These are phyloP conservation scores for Cichlasoma orientale DNA, from an alignment of 2,797 vertebrate species.

Conservation along the genomic window DNA sequence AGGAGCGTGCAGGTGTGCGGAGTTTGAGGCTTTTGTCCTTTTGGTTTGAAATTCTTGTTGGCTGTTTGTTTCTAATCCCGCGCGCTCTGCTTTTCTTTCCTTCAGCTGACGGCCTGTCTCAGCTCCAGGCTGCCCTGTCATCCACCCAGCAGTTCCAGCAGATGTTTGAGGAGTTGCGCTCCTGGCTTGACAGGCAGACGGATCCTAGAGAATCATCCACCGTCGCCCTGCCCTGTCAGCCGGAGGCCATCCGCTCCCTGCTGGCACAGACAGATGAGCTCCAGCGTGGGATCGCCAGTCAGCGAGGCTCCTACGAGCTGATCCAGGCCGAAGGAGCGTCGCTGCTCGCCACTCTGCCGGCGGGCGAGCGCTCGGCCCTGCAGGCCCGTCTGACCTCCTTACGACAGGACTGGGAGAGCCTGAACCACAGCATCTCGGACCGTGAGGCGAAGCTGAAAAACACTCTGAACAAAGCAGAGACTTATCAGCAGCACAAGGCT, in stretches of 20 bases:
- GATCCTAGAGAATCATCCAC: slow-evolving; percentile 75
- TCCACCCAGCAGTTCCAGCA: slow-evolving; percentile 99
- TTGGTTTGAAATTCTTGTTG: slow-evolving; percentile 13
- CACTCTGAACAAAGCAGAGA: slow-evolving; percentile 88
- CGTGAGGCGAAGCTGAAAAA: slow-evolving; percentile 85
- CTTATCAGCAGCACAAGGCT: slow-evolving; percentile 86
- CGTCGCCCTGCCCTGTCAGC: slow-evolving; percentile 86
- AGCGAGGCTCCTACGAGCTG: slow-evolving; percentile 95
- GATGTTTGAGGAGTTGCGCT: slow-evolving; percentile 94
- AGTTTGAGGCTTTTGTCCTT: background rate
- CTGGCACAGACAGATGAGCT: slow-evolving; percentile 90
- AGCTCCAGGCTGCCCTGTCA: slow-evolving; percentile 92
- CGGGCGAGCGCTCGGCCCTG: slow-evolving; percentile 86
- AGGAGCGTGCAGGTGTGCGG: slow-evolving; percentile 91
- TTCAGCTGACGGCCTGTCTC: slow-evolving; percentile 92
- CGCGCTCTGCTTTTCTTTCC: background rate
- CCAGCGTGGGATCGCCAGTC: slow-evolving; percentile 90
- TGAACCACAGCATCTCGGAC: slow-evolving; percentile 85
- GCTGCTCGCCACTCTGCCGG: slow-evolving; percentile 87
- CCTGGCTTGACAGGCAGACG: slow-evolving; percentile 88
- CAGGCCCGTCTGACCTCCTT: slow-evolving; percentile 86
- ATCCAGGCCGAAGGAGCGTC: slow-evolving; percentile 90
- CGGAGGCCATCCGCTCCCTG: slow-evolving; percentile 84
- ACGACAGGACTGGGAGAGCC: slow-evolving; percentile 89
- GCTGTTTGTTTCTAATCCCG: slow-evolving; percentile 21